Percentiles rank a stretch among this genome's conserved stretches.
These are phyloP conservation scores for Diachasmimorpha longicaudata DNA, from an alignment of 1,140 invertebrate species.

Conservation along the genomic window DNA sequence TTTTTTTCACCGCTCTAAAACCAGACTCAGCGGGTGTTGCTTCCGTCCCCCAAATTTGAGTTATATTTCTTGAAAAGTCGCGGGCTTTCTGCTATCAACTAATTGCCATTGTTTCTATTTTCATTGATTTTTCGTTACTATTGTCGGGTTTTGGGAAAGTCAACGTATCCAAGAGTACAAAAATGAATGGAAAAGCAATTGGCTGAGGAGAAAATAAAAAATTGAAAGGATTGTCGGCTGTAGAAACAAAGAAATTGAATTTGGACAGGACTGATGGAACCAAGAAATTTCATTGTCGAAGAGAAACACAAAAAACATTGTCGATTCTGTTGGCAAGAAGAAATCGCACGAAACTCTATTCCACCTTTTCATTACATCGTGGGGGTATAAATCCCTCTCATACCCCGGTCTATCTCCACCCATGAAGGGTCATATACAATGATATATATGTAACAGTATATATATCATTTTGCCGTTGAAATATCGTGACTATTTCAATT, in stretches of 20 bases:
- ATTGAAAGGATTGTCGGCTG: neutral
- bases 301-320: neutral
- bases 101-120: no score
- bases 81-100: neutral
- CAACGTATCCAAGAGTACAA: neutral
- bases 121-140: no score
- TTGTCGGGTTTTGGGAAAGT: no score
- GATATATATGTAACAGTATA: neutral
- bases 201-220: neutral
- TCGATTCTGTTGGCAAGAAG: neutral
- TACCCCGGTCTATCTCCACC: neutral
- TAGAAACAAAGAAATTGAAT: slow-evolving; percentile 7
- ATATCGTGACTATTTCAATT: slow-evolving; percentile 5
- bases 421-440: neutral
- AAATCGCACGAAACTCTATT: slow-evolving; percentile 1
- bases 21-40: neutral
- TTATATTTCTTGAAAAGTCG: neutral
- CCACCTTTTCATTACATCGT: neutral
- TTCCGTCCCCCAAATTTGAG: neutral
- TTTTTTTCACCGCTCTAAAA: neutral
- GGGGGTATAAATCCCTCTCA: neutral
- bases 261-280: neutral
- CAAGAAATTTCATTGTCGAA: neutral
- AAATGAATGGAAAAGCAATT: neutral
- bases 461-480: slow-evolving; percentile 2